A percentile compares a stretch with the other conserved stretches of the same genome.
phyloP scores from a whole-genome alignment of 2,113 vertebrate genomes.

The Cephalopterus ornatus region DNA sequence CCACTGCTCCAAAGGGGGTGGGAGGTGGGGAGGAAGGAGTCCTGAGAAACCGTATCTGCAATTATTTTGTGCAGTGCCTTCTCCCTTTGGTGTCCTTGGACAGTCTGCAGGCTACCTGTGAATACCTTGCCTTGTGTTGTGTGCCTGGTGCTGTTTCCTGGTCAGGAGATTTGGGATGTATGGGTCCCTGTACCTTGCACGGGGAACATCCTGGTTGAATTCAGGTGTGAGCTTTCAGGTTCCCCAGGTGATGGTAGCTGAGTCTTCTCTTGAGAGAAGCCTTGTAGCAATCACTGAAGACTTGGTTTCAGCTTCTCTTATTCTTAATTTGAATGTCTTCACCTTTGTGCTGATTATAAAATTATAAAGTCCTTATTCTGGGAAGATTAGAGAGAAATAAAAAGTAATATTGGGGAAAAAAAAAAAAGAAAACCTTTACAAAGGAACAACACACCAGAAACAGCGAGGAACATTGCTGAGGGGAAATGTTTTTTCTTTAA shows the following conservation, averaged over 20 bases:
- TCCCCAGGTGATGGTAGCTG: neutral
- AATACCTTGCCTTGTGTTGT: neutral
- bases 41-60: neutral
- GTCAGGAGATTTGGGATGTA: neutral
- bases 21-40: neutral
- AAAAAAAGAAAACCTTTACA: rapidly evolving
- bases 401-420: too few relatives aligned
- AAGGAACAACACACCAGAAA: neutral
- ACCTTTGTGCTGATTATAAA: neutral
- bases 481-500: neutral
- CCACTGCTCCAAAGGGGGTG: neutral
- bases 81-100: neutral
- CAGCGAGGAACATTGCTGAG: neutral
- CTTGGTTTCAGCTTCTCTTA: neutral
- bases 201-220: neutral
- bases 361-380: neutral
- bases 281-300: neutral
- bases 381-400: neutral
- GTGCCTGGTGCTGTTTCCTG: neutral
- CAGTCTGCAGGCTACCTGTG: neutral
- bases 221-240: neutral
- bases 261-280: neutral
- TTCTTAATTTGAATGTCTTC: neutral
- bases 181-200: neutral
- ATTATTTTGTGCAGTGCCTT: neutral